Evolutionary conservation across 2,888 invertebrate genomes (phyloP).

Genomic region (Heliconius hortense): DNA sequence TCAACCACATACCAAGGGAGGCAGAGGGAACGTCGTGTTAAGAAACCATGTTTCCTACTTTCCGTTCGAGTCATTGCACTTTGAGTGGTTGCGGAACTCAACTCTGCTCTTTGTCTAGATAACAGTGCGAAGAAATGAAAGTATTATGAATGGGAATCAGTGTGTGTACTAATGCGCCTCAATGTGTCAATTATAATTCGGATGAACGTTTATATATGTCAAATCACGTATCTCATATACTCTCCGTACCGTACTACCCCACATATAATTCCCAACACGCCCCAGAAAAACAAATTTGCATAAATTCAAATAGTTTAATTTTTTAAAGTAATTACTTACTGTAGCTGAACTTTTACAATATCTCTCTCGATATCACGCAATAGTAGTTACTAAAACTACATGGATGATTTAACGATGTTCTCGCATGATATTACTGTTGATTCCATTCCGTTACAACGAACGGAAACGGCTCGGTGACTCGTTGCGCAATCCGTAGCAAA

Average conservation of each 20-base stretch:
- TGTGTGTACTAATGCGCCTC: no score
- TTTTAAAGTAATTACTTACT: neutral
- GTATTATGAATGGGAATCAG: no score
- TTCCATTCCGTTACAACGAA: conserved; percentile 16
- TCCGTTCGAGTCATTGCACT: neutral
- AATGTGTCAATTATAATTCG: no score
- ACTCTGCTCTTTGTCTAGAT: neutral
- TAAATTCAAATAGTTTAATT: neutral
- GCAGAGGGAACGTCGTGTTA: neutral
- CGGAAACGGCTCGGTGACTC: conserved; percentile 4
- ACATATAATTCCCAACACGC: no score
- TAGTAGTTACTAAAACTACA: neutral
- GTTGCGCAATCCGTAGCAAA: conserved; percentile 14
- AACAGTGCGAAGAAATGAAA: neutral
- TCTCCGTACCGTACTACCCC: no score
- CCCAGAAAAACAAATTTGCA: no score
- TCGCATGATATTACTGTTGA: conserved; percentile 18
- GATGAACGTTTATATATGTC: no score
- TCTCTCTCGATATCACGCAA: neutral
- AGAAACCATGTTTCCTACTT: neutral
- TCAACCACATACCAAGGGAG: no score
- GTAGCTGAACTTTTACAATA: neutral
- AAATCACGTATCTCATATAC: no score
- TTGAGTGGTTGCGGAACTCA: neutral
- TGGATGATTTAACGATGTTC: conserved; percentile 17